Conservation (phyloP, 2,888 invertebrate genomes). For the Ophion obscuratus region DNA sequence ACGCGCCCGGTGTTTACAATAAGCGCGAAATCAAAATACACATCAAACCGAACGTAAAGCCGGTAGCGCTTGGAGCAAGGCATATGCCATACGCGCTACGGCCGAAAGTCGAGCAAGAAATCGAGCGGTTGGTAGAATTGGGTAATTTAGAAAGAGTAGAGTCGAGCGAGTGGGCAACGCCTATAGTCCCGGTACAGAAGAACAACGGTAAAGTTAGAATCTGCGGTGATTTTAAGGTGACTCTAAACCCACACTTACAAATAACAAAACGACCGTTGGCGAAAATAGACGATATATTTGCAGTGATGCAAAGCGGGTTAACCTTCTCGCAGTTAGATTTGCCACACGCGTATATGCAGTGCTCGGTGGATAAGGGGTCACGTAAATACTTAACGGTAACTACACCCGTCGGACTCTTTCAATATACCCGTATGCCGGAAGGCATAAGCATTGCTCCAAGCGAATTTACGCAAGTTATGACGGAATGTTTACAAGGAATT, state of each 20-base stretch:
- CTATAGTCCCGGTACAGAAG: conserved; percentile 71
- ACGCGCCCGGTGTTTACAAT: conserved; percentile 56
- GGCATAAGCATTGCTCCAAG: conserved; percentile 33
- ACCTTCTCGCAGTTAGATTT: conserved; percentile 71
- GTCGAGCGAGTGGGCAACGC: conserved; percentile 76
- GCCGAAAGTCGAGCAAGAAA: conserved; percentile 54
- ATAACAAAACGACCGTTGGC: conserved; percentile 73
- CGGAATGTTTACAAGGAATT: conserved; percentile 54
- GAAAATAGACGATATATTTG: conserved; percentile 69
- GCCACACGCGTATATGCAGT: conserved; percentile 63
- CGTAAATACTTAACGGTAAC: conserved; percentile 33
- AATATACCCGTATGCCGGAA: conserved; percentile 40
- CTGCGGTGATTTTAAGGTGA: too few species aligned
- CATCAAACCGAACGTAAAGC: conserved; percentile 58
- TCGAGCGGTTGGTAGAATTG: conserved; percentile 59
- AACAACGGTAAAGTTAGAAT: conserved; percentile 16
- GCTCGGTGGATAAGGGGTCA: conserved; percentile 36
- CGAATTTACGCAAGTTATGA: conserved; percentile 49
- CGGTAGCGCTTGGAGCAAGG: conserved; percentile 68
- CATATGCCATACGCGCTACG: conserved; percentile 68
- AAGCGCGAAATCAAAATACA: conserved; percentile 60
- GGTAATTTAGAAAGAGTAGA: conserved; percentile 70
- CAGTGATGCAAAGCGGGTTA: conserved; percentile 68
- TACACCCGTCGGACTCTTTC: conserved; percentile 23
- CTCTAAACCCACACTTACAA: conserved; percentile 65